Conservation (phyloP, 2,888 invertebrate genomes). For the Hypsopygia costalis region DNA sequence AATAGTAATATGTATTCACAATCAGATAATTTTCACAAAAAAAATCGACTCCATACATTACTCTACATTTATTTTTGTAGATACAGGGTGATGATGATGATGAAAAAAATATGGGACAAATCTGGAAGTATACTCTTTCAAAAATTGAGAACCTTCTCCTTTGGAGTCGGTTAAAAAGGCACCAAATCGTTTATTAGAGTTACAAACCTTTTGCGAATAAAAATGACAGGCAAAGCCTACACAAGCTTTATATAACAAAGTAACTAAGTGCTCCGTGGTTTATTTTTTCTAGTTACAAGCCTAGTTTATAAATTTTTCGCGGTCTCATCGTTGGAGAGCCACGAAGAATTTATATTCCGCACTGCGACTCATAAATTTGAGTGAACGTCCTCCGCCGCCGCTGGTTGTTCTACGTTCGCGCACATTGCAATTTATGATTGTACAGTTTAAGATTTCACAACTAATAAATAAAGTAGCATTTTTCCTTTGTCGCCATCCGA, state of each 20-base stretch:
- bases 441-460: slow-evolving; percentile 59
- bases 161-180: too few species aligned
- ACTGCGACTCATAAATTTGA: slow-evolving; percentile 77
- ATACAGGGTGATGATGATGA: too few species aligned
- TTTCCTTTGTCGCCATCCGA: slow-evolving; percentile 18
- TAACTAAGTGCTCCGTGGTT: not conserved
- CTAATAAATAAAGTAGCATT: slow-evolving; percentile 39
- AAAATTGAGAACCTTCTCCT: too few species aligned
- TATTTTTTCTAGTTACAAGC: slow-evolving; percentile 23
- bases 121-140: too few species aligned
- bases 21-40: too few species aligned
- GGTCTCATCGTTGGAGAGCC: slow-evolving; percentile 51
- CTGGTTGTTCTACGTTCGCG: slow-evolving; percentile 59
- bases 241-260: not conserved
- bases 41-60: too few species aligned
- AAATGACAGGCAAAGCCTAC: not conserved
- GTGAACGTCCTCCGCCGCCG: slow-evolving; percentile 58
- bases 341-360: slow-evolving; percentile 75
- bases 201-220: not conserved
- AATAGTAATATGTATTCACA: too few species aligned
- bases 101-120: too few species aligned
- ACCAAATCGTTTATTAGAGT: too few species aligned
- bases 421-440: slow-evolving; percentile 59
- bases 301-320: slow-evolving; percentile 55
- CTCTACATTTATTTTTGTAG: too few species aligned